Base-by-base conservation (phyloP, 2,797 vertebrate genomes). In the Betta splendens region DNA sequence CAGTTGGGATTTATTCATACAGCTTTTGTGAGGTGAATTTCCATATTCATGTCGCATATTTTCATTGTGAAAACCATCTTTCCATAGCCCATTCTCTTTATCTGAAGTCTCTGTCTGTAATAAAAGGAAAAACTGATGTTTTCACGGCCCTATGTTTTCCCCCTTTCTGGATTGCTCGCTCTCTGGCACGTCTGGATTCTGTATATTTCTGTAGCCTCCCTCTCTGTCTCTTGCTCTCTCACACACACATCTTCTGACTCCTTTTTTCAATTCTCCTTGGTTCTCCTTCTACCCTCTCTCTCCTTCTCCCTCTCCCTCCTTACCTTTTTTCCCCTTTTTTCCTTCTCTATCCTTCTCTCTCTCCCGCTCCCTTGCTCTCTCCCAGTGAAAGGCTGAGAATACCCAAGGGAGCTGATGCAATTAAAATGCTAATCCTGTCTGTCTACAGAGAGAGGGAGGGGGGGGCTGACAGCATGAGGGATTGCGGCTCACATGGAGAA, bases 351-450 rank as follows among this genome's bases (percentile, higher is more conserved):
- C 75, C 46, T 64, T 74, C 59, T 67, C 80, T 69, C 71, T 79
- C 80, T 85, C 83, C 75, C 81, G 54, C 71, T 72, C 82, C 67
- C 80, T 85, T 79, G 72, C 89, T 85, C 89, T 87, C 90, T 86
- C 91, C 86, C 91, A 92, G 91, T 92, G 92, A 92, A 92, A 92
- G 89, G 90, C 92, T 91, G 91, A 90, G 91, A 93, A 93, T 92
- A 91, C 92, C 91, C 92, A 91, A 92, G 92, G 91, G 92, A 93
- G 92, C 92, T 93, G 92, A 92, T 93, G 92, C 91, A 93, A 93
- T 93, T 93, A 93, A 93, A 93, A 93, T 93, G 92, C 92, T 93
- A 93, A 93, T 93, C 92, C 92, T 92, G 92, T 93, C 91, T 92
- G 92, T 93, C 92, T 92, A 93, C 91, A 90, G 92, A 91, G 91